Percentiles rank a stretch among this genome's conserved stretches.
These are phyloP conservation scores for chimpanzee (Pan troglodytes) DNA, from an alignment of 2,113 vertebrate genomes.

Conservation along the genomic window NHGRI_mPanTro3-v2.1_pri NC_072416.2:63032501-63033000, in stretches of 20 bases:
- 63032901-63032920: rapidly evolving
- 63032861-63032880: background rate
- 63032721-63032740: background rate
- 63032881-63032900: background rate
- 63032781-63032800: background rate
- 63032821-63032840: background rate
- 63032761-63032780: background rate
- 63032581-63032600: background rate
- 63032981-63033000: too few species aligned
- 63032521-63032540: background rate
- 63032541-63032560: background rate
- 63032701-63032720: background rate
- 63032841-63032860: background rate
- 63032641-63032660: background rate
- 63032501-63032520: background rate
- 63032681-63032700: background rate
- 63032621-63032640: background rate
- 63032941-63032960: background rate
- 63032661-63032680: background rate
- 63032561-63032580: background rate
- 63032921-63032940: background rate
- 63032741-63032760: background rate
- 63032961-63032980: too few species aligned
- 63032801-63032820: background rate
- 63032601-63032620: background rate